These are phyloP conservation scores for Hippocampus abdominalis DNA, from an alignment of 2,113 vertebrate genomes.

Conservation along the genomic window DNA sequence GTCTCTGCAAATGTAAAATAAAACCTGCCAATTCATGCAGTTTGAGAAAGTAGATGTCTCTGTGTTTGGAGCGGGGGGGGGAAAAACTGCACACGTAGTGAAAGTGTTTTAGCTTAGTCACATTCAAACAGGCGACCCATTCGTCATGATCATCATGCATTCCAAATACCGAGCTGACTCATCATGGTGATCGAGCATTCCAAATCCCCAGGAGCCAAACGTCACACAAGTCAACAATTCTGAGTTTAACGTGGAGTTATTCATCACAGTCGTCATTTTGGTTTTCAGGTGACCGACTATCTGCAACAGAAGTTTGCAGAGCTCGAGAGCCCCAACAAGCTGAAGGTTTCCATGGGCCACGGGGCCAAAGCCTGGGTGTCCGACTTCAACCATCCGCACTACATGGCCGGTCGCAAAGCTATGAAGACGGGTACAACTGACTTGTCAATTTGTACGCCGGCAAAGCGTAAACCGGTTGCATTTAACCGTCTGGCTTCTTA, in stretches of 20 bases:
- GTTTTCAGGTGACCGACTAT: constrained; percentile 77
- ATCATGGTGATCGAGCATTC: not conserved
- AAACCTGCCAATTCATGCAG: not conserved
- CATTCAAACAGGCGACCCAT: not conserved
- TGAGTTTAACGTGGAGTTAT: not conserved
- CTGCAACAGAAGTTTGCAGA: constrained; percentile 83
- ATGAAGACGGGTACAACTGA: constrained; percentile 82
- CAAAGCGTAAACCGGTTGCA: not conserved
- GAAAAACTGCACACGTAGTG: not conserved
- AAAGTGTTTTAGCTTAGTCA: not conserved
- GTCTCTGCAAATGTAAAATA: not conserved
- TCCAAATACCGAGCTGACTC: too few relatives aligned
- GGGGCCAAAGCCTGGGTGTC: constrained; percentile 95
- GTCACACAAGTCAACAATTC: not conserved
- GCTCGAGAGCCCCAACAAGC: constrained; percentile 84
- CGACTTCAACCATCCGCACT: constrained; percentile 95
- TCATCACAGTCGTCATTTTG: constrained; percentile 1
- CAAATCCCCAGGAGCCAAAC: not conserved
- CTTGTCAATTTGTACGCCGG: not conserved
- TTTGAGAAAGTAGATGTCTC: not conserved
- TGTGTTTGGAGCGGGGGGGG: not conserved
- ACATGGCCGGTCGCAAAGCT: constrained; percentile 88
- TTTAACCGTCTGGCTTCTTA: not conserved
- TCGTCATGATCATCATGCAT: not conserved
- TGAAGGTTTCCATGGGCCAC: constrained; percentile 81